Base-by-base conservation (phyloP, 2,113 vertebrate species). In the Phyllostomus discolor region DNA sequence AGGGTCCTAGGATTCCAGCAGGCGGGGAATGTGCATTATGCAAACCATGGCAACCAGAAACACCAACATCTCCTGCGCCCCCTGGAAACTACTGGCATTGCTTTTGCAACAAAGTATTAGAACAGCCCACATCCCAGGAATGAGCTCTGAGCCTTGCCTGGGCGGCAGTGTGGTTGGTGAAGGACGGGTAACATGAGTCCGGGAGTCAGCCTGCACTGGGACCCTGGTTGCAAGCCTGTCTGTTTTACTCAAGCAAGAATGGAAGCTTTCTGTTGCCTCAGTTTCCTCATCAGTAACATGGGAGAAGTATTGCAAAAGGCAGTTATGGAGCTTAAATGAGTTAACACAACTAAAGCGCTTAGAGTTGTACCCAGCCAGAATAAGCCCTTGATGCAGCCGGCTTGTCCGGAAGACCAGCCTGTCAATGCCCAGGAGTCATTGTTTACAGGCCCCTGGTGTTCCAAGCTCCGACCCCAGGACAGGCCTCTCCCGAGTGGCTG, bases 41-140 rank as follows among this genome's bases (percentile, higher is more conserved):
- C 76, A 96, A 97, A 95, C 89, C 92, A 92, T 95, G 94, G 95
- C 94, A 97, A 95, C 87, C 28, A 88, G 88, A 62, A 97, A 88
- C 89, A 93, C 41, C 82, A 95, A 70, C 75, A 78, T 88, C 95
- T 78, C 76, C 38, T 20, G 12, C 1, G 26, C 16, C 91, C 16
- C 26, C 46, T 10, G 48, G 97, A 87, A 85, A 69, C 7, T 38
- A 54, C 64, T 3, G 48, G 69, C 90, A 86, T 90, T 9, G 66
- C 4, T n/a, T 94, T 8, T 57, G 82, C 28, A 41, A 82, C 24
- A 4, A 76, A 43, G 28, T 11, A 1, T 50, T 24, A 79, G 52
- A 95, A 31, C 10, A 33, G 5, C 8, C 38, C 17, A 2, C 7
- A 2, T 54, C 75, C 86, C 28, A 5, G 33, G 79, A 88, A 31